Percentiles rank a stretch among this genome's conserved stretches.
phyloP scores from a whole-genome alignment of 1,140 invertebrate species.

The Drosophila azteca region DNA sequence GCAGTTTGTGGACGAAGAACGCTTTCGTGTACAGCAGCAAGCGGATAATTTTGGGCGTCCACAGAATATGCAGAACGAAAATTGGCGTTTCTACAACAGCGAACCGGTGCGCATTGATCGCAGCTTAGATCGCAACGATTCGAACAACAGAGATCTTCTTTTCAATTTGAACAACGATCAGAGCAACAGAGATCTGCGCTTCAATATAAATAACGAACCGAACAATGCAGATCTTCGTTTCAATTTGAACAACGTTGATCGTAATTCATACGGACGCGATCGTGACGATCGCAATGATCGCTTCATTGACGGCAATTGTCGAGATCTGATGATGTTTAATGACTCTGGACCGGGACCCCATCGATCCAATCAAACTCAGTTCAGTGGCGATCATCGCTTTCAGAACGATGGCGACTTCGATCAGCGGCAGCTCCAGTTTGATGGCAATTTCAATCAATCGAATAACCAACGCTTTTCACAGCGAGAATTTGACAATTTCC shows the following conservation, averaged over 20 bases:
- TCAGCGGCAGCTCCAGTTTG: slow-evolving; percentile 6
- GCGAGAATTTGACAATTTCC: slow-evolving; percentile 4
- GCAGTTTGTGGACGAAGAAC: not conserved
- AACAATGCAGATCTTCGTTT: not conserved
- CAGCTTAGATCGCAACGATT: not conserved
- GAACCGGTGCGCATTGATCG: not conserved
- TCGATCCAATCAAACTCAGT: too few species aligned
- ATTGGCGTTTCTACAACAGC: not conserved
- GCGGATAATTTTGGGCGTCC: slow-evolving; percentile 1
- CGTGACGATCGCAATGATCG: slow-evolving; percentile 12
- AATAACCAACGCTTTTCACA: not conserved
- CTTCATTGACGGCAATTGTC: not conserved
- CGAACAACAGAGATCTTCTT: not conserved
- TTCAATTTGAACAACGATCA: not conserved
- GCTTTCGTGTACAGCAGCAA: not conserved
- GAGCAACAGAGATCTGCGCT: not conserved
- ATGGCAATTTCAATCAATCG: slow-evolving; percentile 18
- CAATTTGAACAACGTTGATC: slow-evolving; percentile 7
- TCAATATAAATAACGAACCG: not conserved
- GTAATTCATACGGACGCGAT: slow-evolving; percentile 9
- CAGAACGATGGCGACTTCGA: slow-evolving; percentile 3
- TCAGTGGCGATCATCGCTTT: too few species aligned
- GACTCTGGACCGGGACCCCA: not conserved
- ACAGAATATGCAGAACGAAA: not conserved
- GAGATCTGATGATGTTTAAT: slow-evolving; percentile 6